Evolutionary conservation across 2,113 vertebrate genomes (phyloP), one percentile per base, ranked within the genome.

Genomic region (Alaudala cheleensis): DNA sequence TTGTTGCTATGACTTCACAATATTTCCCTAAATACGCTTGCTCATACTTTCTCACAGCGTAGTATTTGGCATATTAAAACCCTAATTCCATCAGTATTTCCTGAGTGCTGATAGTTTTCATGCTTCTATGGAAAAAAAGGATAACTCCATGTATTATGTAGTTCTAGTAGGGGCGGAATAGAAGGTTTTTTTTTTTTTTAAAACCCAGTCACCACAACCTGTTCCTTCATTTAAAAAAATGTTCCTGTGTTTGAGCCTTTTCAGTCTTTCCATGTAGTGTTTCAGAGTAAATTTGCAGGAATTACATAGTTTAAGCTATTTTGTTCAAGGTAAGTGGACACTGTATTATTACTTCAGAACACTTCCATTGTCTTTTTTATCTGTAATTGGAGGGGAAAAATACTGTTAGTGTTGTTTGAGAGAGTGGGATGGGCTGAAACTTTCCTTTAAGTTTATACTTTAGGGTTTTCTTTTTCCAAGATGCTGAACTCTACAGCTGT

Each of bases 1-100:
- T 92, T 95, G 98, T 98, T 98, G 93, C 98, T 95, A 98, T 98
- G 97, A 96, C 96, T 96, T 93, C 98, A 97, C 88, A 97, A 98
- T 96, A 97, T 98, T 98, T 97, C 93, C 86, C 94, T 90, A 94
- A 92, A 96, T 97, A 92, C 94, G 95, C 97, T 96, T 97, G 93
- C 95, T 97, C 96, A 95, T 97, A 87, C 92, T 97, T 97, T 97
- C 96, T 96, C 96, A 97, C 93, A 94, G 93, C 77, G 16, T 60
- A 87, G 61, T 83, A 54, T 91, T 95, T 86, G 80, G 91, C 61
- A 10, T 60, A 40, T 50, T 64, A 81, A 95, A 87, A 60, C 81
- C 40, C 81, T 91, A 33, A 50, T 93, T 81, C 51, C 81, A 57
- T 95, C 87, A 73, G 60, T 91, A 88, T 95, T 97, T 97, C 92